Evolutionary conservation across 2,797 vertebrate genomes (phyloP).

Genomic region (Remorina albescens): DNA sequence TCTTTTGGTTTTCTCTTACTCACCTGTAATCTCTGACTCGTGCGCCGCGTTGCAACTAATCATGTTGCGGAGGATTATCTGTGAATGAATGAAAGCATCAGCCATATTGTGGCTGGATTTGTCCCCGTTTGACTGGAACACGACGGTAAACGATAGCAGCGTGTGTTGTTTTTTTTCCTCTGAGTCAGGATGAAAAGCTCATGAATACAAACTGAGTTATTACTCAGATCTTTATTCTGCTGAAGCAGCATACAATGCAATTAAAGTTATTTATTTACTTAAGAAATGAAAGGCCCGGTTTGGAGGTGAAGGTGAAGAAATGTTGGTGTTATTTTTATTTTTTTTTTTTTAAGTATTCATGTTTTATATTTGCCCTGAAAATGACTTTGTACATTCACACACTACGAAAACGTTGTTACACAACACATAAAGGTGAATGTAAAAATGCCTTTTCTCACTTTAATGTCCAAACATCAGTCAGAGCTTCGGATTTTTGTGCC

Average conservation of each 20-base stretch:
- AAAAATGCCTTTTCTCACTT: background rate
- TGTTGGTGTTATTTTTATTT: no score
- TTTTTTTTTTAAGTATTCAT: no score
- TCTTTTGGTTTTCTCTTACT: constrained; percentile 52
- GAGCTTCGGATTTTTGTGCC: background rate
- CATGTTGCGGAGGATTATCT: constrained; percentile 47
- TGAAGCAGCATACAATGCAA: background rate
- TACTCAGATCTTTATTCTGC: background rate
- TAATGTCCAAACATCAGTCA: background rate
- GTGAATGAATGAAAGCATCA: constrained; percentile 54
- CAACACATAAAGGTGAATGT: background rate
- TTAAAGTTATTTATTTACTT: no score
- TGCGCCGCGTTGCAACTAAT: constrained; percentile 1
- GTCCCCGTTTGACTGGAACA: constrained; percentile 52
- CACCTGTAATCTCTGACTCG: constrained; percentile 22
- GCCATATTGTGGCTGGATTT: constrained; percentile 31
- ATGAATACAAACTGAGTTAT: background rate
- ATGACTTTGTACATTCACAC: no score
- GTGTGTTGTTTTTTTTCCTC: background rate
- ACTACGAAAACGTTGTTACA: no score
- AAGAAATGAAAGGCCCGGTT: no score
- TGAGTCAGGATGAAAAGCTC: background rate
- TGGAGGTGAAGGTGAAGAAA: no score
- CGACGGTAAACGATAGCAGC: constrained; percentile 23
- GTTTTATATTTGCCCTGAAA: no score